Conservation (phyloP, 2,797 vertebrate genomes). For the Otolemur crassicaudatus region DNA sequence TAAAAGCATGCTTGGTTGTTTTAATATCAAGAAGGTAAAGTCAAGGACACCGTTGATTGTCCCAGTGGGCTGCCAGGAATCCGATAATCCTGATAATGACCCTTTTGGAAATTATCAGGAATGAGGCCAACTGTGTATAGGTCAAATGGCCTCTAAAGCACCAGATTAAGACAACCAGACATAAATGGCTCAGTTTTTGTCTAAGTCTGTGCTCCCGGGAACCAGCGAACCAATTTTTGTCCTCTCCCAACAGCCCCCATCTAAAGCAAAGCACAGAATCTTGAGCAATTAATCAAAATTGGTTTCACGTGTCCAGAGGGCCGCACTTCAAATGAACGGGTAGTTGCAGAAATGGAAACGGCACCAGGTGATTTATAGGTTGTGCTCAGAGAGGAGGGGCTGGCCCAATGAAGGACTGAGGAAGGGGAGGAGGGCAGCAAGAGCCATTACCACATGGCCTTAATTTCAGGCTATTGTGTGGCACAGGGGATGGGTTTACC, state of each 20-base stretch:
- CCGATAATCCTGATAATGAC: conserved; percentile 22
- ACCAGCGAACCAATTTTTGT: conserved; percentile 22
- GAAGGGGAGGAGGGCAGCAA: not conserved
- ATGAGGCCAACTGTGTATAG: no score
- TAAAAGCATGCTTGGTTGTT: conserved; percentile 33
- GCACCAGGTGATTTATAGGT: not conserved
- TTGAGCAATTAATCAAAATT: conserved; percentile 59
- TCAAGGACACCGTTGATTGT: not conserved
- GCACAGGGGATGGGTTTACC: not conserved
- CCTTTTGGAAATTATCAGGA: conserved; percentile 7
- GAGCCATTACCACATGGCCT: not conserved
- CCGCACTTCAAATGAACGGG: not conserved
- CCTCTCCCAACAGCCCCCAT: not conserved
- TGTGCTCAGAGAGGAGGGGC: not conserved
- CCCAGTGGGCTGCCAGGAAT: not conserved
- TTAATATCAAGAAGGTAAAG: conserved; percentile 54
- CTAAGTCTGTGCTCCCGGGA: conserved; percentile 24
- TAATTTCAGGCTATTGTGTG: not conserved
- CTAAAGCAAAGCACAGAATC: conserved; percentile 30
- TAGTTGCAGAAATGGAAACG: conserved; percentile 10
- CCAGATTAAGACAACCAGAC: not conserved
- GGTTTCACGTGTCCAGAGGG: conserved; percentile 30
- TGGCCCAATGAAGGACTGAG: not conserved
- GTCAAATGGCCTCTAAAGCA: not conserved
- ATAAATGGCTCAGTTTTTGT: not conserved